Base-by-base conservation (phyloP, 2,797 vertebrate genomes). In the Atherinosoma microstoma region DNA sequence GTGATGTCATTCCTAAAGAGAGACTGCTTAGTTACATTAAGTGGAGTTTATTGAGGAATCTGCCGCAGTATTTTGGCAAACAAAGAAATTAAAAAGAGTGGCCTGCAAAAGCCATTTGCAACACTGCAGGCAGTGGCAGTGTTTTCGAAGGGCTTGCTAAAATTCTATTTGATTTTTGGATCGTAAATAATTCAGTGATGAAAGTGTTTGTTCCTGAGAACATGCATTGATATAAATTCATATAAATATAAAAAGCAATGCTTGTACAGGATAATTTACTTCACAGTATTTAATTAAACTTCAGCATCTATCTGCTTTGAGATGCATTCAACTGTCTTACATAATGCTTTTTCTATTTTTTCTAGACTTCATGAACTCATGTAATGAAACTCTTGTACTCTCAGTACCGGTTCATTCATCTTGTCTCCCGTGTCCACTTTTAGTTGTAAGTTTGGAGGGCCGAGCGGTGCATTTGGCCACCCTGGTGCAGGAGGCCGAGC, bases 361-460 rank as follows among this genome's bases (percentile, higher is more conserved):
- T 47, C 47, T 64, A 24, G 29, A 62, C 64, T 47, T 72, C 35
- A 66, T 58, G 38, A 40, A 45, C 16, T 58, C 15, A 11, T 40
- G 27, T 27, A 34, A 64, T 57, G 4, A 60, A 74, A 64, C n/a
- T 34, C 6, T n/a, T 57, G 20, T 27, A 62, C 32, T 53, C 60
- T 30, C 32, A 10, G 24, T 27, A 27, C 24, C 24, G 24, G 24
- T 27, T 27, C 24, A 27, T 27, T 27, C 24, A 27, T 27, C 24
- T 27, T 62, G n/a, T 82, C 65, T 72, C 47, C 6, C 12, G 0
- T 73, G 51, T 61, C 24, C 16, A 47, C 24, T 74, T 40, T 6
- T 13, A 97, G 97, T 98, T 0, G 86, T 96, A 64, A 98, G 96
- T 85, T 90, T 96, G 86, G 96, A 97, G 75, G 96, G 96, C 63